phyloP scores from a whole-genome alignment of 1,140 invertebrate species.

The Eciton burchellii region DNA sequence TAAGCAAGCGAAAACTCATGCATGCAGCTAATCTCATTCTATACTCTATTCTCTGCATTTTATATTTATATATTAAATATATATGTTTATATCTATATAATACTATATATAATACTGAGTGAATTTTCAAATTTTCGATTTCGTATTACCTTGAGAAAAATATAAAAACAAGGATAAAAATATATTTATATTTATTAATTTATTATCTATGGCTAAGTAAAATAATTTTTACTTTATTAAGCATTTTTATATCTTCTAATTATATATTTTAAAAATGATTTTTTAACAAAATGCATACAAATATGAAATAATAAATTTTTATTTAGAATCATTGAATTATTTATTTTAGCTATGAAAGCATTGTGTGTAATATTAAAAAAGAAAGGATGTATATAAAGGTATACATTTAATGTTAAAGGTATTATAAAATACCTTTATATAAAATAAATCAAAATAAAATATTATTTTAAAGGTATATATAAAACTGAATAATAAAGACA shows the following conservation, averaged over 20 bases:
- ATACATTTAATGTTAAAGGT: no score
- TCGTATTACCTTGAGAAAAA: background rate
- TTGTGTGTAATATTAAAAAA: slow-evolving; percentile 18
- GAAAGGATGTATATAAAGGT: slow-evolving; percentile 16
- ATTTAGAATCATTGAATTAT: slow-evolving; percentile 2
- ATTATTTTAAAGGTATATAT: no score
- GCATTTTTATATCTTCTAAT: background rate
- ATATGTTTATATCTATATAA: no score
- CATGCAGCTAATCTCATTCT: no score
- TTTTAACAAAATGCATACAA: background rate
- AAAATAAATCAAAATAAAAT: no score
- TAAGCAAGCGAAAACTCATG: no score
- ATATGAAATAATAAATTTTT: slow-evolving; percentile 5
- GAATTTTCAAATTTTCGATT: background rate
- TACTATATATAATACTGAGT: background rate
- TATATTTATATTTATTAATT: slow-evolving; percentile 7
- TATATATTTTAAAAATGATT: slow-evolving; percentile 1
- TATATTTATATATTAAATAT: no score
- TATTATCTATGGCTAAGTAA: slow-evolving; percentile 7
- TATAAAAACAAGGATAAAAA: background rate
- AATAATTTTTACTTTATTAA: background rate
- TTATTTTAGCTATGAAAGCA: background rate
- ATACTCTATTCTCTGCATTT: no score
- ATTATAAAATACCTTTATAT: no score
- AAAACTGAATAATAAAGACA: slow-evolving; percentile 42